Evolutionary conservation across 2,888 invertebrate genomes (phyloP).

Genomic region (Drosophila kambysellisi): DNA sequence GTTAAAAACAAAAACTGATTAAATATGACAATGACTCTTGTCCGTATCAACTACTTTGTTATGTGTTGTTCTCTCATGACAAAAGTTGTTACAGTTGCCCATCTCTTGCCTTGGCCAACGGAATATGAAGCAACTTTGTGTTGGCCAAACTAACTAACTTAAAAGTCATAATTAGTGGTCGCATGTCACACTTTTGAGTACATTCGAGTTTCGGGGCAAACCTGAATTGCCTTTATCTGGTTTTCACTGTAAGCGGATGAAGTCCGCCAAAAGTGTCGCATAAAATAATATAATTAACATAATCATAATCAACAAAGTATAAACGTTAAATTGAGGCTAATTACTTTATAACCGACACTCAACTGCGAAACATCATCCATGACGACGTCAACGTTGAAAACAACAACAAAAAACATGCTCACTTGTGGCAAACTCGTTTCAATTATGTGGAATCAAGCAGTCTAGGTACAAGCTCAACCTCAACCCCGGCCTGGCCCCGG

Average conservation of each 20-base stretch:
- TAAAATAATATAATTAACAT: conserved; percentile 80
- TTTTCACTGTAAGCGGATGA: conserved; percentile 56
- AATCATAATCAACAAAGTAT: conserved; percentile 82
- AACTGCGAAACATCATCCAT: conserved; percentile 71
- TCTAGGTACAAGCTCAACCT: conserved; percentile 37
- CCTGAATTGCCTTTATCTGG: conserved; percentile 48
- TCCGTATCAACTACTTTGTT: not conserved
- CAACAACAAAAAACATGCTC: conserved; percentile 58
- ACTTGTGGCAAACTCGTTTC: conserved; percentile 80
- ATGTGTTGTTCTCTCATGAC: conserved; percentile 12
- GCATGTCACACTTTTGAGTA: conserved; percentile 72
- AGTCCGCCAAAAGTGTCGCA: conserved; percentile 71
- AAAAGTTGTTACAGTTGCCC: conserved; percentile 4
- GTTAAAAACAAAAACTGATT: conserved; percentile 8
- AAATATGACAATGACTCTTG: conserved; percentile 3
- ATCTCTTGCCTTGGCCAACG: conserved; percentile 21
- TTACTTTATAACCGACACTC: conserved; percentile 80
- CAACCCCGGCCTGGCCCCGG: conserved; percentile 5
- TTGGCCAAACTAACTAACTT: conserved; percentile 5
- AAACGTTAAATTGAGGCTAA: conserved; percentile 81
- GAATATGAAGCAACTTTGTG: conserved; percentile 11
- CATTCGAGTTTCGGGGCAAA: conserved; percentile 48
- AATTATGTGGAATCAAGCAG: conserved; percentile 68
- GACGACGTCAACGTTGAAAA: conserved; percentile 45
- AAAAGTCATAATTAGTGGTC: conserved; percentile 35